phyloP scores from a whole-genome alignment of 2,888 invertebrate species.

The Andrena flavipes region DNA sequence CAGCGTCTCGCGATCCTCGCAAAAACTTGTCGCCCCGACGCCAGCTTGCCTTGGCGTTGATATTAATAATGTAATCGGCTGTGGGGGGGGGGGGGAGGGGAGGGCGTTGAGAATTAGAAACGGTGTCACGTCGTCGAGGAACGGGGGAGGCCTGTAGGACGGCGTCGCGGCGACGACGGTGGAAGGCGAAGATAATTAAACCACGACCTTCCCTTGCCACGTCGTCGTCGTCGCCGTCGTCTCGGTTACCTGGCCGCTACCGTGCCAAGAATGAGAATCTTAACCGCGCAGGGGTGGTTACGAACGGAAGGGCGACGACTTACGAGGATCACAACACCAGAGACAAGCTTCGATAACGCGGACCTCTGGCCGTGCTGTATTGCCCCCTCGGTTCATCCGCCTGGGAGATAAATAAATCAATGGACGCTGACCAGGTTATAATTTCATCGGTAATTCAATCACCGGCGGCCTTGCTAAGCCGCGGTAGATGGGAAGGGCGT shows the following conservation, averaged over 20 bases:
- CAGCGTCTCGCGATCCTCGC: slow-evolving; percentile 41
- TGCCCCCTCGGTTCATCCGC: background rate
- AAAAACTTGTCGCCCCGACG: slow-evolving; percentile 58
- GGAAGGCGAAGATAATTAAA: slow-evolving; percentile 75
- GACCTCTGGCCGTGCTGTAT: slow-evolving; percentile 3
- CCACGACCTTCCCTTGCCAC: slow-evolving; percentile 58
- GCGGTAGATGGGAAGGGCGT: background rate
- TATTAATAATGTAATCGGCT: slow-evolving; percentile 79
- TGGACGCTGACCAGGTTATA: slow-evolving; percentile 28
- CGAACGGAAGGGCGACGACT: background rate
- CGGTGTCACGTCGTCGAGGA: slow-evolving; percentile 74
- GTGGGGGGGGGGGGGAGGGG: background rate
- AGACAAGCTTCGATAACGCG: slow-evolving; percentile 30
- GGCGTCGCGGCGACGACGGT: slow-evolving; percentile 46
- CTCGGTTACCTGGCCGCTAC: slow-evolving; percentile 74
- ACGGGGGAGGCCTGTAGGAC: slow-evolving; percentile 49
- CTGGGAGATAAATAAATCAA: slow-evolving; percentile 48
- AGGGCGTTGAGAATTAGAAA: slow-evolving; percentile 70
- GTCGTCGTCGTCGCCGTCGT: slow-evolving; percentile 56
- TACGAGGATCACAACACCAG: slow-evolving; percentile 6
- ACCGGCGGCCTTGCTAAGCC: slow-evolving; percentile 21
- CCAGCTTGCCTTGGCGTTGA: slow-evolving; percentile 56
- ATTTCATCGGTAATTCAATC: slow-evolving; percentile 54
- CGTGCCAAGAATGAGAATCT: slow-evolving; percentile 71
- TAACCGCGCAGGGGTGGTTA: slow-evolving; percentile 37